Evolutionary conservation across 2,888 invertebrate species (phyloP), one percentile per base, ranked within the genome.

Genomic region (Drosophila yooni): DNA sequence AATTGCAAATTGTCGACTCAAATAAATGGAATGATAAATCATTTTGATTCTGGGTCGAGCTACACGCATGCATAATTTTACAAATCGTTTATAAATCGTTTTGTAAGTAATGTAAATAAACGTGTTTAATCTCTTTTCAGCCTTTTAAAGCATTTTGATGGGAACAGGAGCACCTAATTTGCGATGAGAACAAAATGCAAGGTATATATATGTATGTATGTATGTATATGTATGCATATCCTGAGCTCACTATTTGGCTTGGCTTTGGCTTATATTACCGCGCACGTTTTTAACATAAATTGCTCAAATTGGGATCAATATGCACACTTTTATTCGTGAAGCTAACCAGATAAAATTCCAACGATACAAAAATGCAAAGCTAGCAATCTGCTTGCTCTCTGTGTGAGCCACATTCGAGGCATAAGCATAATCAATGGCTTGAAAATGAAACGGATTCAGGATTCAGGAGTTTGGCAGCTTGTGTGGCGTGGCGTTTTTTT

Each of bases 221-320:
- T 18, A 27, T 50, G 8, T 36, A 25, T 27, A 36, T 27, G 7
- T 38, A 50, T 38, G 25, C 38, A 48, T 46, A 31, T 31, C 3
- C 25, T 4, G 25, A 46, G 21, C 48, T 48, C n/a, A 34, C 60
- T 70, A 60, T 67, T 58, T 43, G 15, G 8, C n/a, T 58, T 43
- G 15, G 8, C n/a, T 52, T 51, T 36, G 70, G 56, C 69, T 76
- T 70, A 48, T 59, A 63, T 76, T 79, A 70, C 81, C 31, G 72
- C 70, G 54, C 79, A 70, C 79, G 77, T 81, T 69, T 81, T 68
- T 74, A 75, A 70, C 86, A 72, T 83, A 81, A 79, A 83, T 83
- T 79, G 74, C 69, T 68, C 71, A 84, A 76, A 76, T 68, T 63
- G 64, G 52, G 64, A 80, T 77, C 69, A 69, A 70, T 76, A 64